Evolutionary conservation across 1,140 invertebrate genomes (phyloP), one percentile per base, ranked within the genome.

Genomic region (Pachypeltis micranthus): DNA sequence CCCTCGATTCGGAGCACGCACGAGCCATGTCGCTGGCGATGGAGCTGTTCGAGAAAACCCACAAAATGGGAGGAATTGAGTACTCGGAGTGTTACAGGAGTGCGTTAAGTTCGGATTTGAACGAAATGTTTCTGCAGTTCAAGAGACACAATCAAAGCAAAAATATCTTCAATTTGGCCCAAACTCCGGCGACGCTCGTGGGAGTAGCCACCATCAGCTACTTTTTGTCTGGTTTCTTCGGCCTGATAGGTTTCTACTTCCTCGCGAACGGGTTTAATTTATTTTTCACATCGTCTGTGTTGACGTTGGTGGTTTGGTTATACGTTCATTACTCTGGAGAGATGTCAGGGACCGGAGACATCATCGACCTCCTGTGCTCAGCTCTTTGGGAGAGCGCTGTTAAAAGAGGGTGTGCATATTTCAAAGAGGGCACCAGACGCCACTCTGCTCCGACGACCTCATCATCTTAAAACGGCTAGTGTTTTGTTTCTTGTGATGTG

Each of bases 31-130:
- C 90, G 67, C 85, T 87, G 76, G 84, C 88, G 10, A 70, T 92
- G 19, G 75, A 83, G 67, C 80, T 85, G 56, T 98, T 97, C 76
- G 76, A 83, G 59, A 78, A 80, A 51, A 91, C 90, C 73, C 79
- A 87, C 60, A 98, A 97, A 83, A 96, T 97, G 93, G 94, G 94
- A 7, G 93, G 93, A 16, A 86, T 91, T 47, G 91, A 94, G 74
- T 95, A 96, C 74, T 93, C 90, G 68, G 79, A 84, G 72, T 80
- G 77, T 39, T 96, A 93, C 73, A 82, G 82, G 70, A 83, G 86
- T 58, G 86, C 88, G 73, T 79, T 94, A 24, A 79, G 85, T 65
- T 78, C 87, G 81, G 90, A 95, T 76, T 79, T 96, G 47, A 87
- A 93, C 63, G 88, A 93, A 34, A 77, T 86, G 60, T 96, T 85